Evolutionary conservation across 2,113 vertebrate species (phyloP), one percentile per base, ranked within the genome.

Genomic region (Elachura formosa): DNA sequence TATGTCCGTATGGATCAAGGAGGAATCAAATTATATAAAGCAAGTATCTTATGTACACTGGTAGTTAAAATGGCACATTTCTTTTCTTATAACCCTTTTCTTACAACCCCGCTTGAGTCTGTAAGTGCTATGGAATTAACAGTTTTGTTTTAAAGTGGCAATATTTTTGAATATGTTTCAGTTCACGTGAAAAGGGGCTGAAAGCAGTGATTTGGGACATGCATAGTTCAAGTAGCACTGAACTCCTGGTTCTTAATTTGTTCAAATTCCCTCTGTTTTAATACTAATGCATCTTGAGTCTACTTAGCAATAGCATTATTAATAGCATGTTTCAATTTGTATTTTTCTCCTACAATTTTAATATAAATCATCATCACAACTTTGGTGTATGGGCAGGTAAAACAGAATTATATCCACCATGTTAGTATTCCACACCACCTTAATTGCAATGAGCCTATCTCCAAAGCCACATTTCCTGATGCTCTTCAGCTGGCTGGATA

Each of bases 101-200:
- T 64, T 34, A 11, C 24, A 63, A 52, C 19, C 20, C 40, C 85
- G 51, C 64, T 73, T 41, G 20, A 80, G 49, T 84, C 56, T 7
- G 1, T 69, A 85, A 93, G n/a, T 83, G 64, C 59, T 74, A 8
- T 71, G 68, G 67, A 79, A 72, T 87, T 61, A 43, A 36, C 46
- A 48, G 20, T 87, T 87, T 61, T 76, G 49, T 92, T 94, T 69
- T 61, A 67, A 85, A 90, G 66, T 84, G 26, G 29, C 51, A 95
- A 89, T 21, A 46, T 84, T 89, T 92, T 93, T 56, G n/a, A 93
- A 49, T 86, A 54, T 36, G 51, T 90, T 89, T 94, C 34, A 81
- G 63, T 92, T 85, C 89, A 84, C 21, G 26, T 13, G 48, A 85
- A 56, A 87, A 72, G 49, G n/a, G 68, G 34, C n/a, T 2, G 5